Evolutionary conservation across 2,888 invertebrate genomes (phyloP), one percentile per base, ranked within the genome.

Genomic region (Graphium colonna): DNA sequence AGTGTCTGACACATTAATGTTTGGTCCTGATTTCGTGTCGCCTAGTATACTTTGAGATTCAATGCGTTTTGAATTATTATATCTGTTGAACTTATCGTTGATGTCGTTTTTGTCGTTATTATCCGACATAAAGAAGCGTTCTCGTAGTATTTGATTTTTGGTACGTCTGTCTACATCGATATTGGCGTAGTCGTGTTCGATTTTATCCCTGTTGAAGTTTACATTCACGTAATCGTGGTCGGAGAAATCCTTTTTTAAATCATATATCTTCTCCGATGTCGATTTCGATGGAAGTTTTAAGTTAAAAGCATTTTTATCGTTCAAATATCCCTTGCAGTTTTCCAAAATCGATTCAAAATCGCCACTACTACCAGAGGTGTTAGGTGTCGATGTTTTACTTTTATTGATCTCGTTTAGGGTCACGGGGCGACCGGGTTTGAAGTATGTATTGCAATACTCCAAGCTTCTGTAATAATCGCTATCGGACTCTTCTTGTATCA

Each of bases 381-480:
- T 62, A 3, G 52, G 58, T 33, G 65, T 60, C 54, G 52, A 49
- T 0, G 63, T 52, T 62, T 52, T 54, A 56, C 26, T 52, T 61
- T 54, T 41, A 60, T 71, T 62, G 0, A 70, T 67, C n/a, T 71
- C 73, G 7, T 67, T 63, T 1, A 69, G 60, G 0, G 67, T 65
- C 2, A 66, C 54, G 0, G 62, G 54, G 10, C 59, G 61, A 5
- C 58, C 57, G 0, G 57, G 52, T 40, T 67, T 75, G 12, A 77
- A 73, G 0, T 72, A 10, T 1, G 77, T 64, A 33, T 87, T 86
- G 55, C 80, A 81, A 56, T 88, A 90, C 47, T 90, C 88, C 0
- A 90, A 44, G 31, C 86, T 84, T 56, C 81, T 79, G 59, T 90
- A 90, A 51, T 90, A 90, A 51, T 90, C 90, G 16, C 87, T 87